Evolutionary conservation across 2,113 vertebrate genomes (phyloP), one percentile per base, ranked within the genome.

Genomic region (Sylvilagus bachmani): DNA sequence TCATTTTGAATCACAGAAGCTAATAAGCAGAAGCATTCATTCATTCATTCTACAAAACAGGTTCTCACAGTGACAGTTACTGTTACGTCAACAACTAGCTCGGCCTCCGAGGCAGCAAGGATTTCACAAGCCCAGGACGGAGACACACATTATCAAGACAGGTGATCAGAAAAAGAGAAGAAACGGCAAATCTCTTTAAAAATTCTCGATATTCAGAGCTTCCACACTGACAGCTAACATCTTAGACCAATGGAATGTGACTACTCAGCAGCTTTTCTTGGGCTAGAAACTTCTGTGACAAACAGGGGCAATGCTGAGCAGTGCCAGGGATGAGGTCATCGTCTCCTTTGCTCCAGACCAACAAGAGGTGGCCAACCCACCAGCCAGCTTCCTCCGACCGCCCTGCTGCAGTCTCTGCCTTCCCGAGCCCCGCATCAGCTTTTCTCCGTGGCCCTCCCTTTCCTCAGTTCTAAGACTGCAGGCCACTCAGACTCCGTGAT

Each of bases 21-120:
- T 81, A 95, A 88, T 53, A 89, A 66, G 73, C 58, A 93, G 69
- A 84, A 86, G 44, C 27, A 84, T 77, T 83, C n/a, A n/a, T n/a
- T n/a, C n/a, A n/a, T n/a, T n/a, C 53, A 36, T 67, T 81, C 85
- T 19, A 61, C 62, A 91, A 81, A 84, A 91, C 77, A 93, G 75
- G 67, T 55, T 92, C 49, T 70, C 90, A 17, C 49, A 38, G 36
- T n/a, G 55, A 88, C 1, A 61, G 49, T 79, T 49, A 73, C 9
- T 49, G 29, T 69, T 75, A 69, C 2, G 5, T 44, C 86, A 83
- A 71, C 33, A 92, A 73, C 53, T 90, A 71, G 55, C 25, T 77
- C 86, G 51, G 31, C 53, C 58, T 61, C 64, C 74, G 27, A 82
- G 31, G 44, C 2, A 89, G 33, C 58, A 86, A 64, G 33, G 53